phyloP scores from a whole-genome alignment of 92 coral and sea anemone genomes.

The Ricordea florida region DNA sequence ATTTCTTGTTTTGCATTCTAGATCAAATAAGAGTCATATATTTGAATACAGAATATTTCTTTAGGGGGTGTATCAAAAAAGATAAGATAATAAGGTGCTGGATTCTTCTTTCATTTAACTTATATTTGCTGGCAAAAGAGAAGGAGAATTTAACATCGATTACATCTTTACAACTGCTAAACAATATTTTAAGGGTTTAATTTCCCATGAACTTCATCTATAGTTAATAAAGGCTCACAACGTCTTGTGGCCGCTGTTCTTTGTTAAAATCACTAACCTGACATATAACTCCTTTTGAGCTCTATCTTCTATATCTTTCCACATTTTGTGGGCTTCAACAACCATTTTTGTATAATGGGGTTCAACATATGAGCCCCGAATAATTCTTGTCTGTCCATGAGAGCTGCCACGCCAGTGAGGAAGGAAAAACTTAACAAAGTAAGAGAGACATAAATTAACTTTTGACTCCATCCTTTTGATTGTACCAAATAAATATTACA shows the following conservation, averaged over 20 bases:
- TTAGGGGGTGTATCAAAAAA: too few species aligned
- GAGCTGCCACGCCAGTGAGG: conserved; percentile 97
- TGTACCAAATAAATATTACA: too few species aligned
- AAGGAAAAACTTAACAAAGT: conserved; percentile 64
- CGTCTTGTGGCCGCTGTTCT: background rate
- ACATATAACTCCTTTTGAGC: conserved; percentile 63
- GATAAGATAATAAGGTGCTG: too few species aligned
- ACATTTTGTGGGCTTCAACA: conserved; percentile 67
- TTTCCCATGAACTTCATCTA: background rate
- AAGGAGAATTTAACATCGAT: too few species aligned
- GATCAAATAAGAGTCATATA: too few species aligned
- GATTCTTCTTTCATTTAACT: too few species aligned
- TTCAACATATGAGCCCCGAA: conserved; percentile 67
- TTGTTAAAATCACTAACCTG: conserved; percentile 34
- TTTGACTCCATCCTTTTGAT: too few species aligned
- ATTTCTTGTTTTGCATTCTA: too few species aligned
- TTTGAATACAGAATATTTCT: too few species aligned
- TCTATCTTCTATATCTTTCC: conserved; percentile 74
- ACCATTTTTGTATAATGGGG: conserved; percentile 72
- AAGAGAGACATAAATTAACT: background rate
- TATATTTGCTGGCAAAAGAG: too few species aligned
- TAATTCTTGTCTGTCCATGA: conserved; percentile 90
- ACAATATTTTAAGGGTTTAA: too few species aligned
- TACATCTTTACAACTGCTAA: too few species aligned
- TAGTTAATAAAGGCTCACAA: background rate